phyloP scores from a whole-genome alignment of 2,888 invertebrate species.

The Elysia crispata region DNA sequence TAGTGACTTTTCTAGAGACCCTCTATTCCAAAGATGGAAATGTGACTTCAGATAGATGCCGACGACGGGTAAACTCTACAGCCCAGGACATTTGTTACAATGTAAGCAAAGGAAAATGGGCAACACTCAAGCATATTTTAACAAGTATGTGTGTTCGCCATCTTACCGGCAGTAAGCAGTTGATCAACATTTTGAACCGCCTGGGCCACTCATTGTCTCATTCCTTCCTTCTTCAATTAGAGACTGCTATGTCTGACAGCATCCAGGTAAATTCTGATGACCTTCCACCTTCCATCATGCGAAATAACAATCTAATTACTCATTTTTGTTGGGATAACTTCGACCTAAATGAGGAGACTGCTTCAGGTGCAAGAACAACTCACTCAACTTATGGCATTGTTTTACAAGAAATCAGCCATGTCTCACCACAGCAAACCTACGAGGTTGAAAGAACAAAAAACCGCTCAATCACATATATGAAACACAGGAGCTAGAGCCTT shows the following conservation, averaged over 20 bases:
- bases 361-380: conserved; percentile 51
- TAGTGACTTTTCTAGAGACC: background rate
- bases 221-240: conserved; percentile 44
- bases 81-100: conserved; percentile 48
- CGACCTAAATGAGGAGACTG: conserved; percentile 52
- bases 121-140: conserved; percentile 47
- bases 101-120: conserved; percentile 49
- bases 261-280: conserved; percentile 23
- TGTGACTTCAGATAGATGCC: background rate
- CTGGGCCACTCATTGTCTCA: conserved; percentile 51
- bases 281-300: conserved; percentile 43
- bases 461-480: background rate
- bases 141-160: conserved; percentile 51
- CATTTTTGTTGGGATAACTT: conserved; percentile 56
- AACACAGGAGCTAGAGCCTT: background rate
- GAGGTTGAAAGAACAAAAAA: conserved; percentile 17
- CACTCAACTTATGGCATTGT: conserved; percentile 51
- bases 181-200: conserved; percentile 49
- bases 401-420: conserved; percentile 47
- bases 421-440: background rate
- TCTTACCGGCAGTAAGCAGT: conserved; percentile 53
- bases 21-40: conserved; percentile 16
- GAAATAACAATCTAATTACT: conserved; percentile 49
- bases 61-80: conserved; percentile 39
- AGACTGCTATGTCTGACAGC: conserved; percentile 52